Base-by-base conservation (phyloP, 2,797 vertebrate genomes). In the Cyprinella venusta region DNA sequence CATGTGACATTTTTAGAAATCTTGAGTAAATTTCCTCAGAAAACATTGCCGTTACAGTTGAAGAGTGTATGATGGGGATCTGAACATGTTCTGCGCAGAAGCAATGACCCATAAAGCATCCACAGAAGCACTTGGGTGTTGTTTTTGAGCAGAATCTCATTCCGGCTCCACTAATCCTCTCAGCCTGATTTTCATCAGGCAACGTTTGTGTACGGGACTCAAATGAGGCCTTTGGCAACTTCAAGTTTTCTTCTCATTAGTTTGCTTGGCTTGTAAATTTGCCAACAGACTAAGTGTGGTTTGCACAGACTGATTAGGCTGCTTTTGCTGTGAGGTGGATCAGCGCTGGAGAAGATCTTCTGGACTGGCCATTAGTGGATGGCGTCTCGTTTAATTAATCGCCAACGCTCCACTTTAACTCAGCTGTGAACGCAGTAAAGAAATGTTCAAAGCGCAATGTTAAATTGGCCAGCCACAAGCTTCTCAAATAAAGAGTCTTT, bases 171-270 rank as follows among this genome's bases (percentile, higher is more conserved):
- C 72, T 82, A 82, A 82, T 82, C 81, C 71, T 56, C 38, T 76
- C 24, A 45, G 52, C 38, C 79, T 61, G 79, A 59, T 80, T 42
- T 70, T 30, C 67, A 8, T 30, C 38, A n/a, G 45, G 67, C 67
- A 16, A n/a, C 18, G 48, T 75, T 82, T 76, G 63, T 72, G 19
- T 36, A 4, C 30, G 15, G 65, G 80, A 82, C 64, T 54, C 24
- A 56, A 75, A 82, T 76, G 38, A 82, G 80, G 81, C 71, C 50
- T 65, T 82, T 68, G 63, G 81, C 61, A 75, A 68, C 48, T 67
- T 76, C 63, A n/a, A 15, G 26, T 76, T 30, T 76, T 42, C 19
- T 75, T 82, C 70, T 74, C 64, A 76, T 82, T 76, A 82, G 48
- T 68, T 76, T 50, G 50, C 63, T 56, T 54, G n/a, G 33, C 26